Evolutionary conservation across 2,888 invertebrate genomes (phyloP).

Genomic region (Apamea epomidion): DNA sequence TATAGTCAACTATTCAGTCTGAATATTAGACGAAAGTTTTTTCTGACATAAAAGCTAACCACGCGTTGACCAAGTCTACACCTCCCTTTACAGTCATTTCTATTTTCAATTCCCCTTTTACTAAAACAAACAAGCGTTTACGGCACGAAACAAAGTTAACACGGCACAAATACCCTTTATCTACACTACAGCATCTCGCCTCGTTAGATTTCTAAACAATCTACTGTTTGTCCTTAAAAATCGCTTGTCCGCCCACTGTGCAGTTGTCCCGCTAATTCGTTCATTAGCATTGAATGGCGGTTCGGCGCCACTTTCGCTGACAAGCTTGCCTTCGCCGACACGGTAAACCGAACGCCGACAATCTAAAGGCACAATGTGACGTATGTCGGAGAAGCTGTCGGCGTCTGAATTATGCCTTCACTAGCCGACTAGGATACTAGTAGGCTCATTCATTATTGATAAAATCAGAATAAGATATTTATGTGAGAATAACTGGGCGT

Average conservation of each 20-base stretch:
- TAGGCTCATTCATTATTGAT: slow-evolving; percentile 58
- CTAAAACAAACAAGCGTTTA: slow-evolving; percentile 19
- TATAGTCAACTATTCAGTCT: too few species aligned
- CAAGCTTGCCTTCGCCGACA: slow-evolving; percentile 64
- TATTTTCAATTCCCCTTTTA: slow-evolving; percentile 1
- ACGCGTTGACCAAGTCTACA: not conserved
- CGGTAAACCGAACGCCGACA: slow-evolving; percentile 56
- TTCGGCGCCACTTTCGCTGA: slow-evolving; percentile 70
- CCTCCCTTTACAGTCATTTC: not conserved
- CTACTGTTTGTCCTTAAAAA: slow-evolving; percentile 51
- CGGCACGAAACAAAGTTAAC: slow-evolving; percentile 21
- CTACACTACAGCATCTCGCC: slow-evolving; percentile 37
- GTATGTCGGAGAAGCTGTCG: slow-evolving; percentile 61
- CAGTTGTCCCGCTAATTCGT: slow-evolving; percentile 68
- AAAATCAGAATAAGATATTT: slow-evolving; percentile 60
- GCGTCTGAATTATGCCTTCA: slow-evolving; percentile 64
- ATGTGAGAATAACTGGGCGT: slow-evolving; percentile 32
- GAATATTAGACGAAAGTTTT: too few species aligned
- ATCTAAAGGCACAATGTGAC: slow-evolving; percentile 67
- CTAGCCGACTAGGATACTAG: slow-evolving; percentile 47
- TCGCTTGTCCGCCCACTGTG: slow-evolving; percentile 57
- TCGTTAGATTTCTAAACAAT: slow-evolving; percentile 54
- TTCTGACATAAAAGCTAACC: not conserved
- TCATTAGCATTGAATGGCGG: slow-evolving; percentile 77
- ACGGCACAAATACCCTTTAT: slow-evolving; percentile 37